Percentiles rank a stretch among this genome's conserved stretches.
Evolutionary conservation across 53 echinoderm and acorn worm species (phyloP).

Genomic region (Patiria pectinifera): DNA sequence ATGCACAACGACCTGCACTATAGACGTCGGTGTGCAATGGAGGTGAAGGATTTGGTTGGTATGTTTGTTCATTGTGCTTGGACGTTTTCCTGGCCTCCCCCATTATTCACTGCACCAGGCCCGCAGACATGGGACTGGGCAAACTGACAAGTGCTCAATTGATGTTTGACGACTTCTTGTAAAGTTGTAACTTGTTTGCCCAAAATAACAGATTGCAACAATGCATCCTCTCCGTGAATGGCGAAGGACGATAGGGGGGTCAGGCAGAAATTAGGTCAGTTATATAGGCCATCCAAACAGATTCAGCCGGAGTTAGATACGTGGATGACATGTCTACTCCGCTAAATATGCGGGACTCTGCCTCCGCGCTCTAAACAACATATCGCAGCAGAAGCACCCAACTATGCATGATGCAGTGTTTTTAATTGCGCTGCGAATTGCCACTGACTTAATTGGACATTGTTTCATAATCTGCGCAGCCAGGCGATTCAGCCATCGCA

Average conservation of each 20-base stretch:
- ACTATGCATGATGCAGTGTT: neutral
- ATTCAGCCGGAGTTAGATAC: too few species aligned
- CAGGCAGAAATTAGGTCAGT: neutral
- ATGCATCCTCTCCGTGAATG: neutral
- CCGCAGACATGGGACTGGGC: neutral
- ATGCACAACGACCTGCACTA: too few species aligned
- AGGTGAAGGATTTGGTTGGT: neutral
- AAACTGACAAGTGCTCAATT: neutral
- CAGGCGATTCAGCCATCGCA: neutral
- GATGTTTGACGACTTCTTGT: neutral
- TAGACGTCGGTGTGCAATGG: too few species aligned
- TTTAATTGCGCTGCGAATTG: neutral
- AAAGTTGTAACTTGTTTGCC: neutral
- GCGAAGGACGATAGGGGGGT: neutral
- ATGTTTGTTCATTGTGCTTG: neutral
- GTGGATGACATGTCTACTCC: too few species aligned
- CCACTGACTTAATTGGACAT: neutral
- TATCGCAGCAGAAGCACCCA: too few species aligned
- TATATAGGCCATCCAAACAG: neutral
- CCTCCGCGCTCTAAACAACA: too few species aligned
- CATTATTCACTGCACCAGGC: neutral
- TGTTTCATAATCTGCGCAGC: neutral
- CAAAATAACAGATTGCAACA: neutral
- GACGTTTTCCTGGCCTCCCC: neutral
- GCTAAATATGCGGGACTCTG: too few species aligned